These are phyloP conservation scores for Clostera curtula DNA, from an alignment of 2,888 invertebrate genomes.

Conservation along the genomic window DNA sequence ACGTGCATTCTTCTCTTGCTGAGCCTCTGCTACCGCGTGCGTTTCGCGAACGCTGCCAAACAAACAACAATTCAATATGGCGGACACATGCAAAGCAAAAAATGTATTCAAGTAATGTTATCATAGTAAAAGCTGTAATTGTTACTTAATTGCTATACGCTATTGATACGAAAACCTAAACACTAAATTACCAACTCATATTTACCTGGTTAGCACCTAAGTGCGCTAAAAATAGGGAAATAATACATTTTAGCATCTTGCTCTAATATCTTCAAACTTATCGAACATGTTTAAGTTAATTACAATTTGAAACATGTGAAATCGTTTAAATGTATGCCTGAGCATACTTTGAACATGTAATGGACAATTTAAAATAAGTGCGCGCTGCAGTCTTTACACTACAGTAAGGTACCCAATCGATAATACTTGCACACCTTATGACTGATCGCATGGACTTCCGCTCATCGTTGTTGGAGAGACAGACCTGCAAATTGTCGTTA, in stretches of 20 bases:
- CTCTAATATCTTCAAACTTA: too few relatives aligned
- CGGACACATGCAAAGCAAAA: neutral
- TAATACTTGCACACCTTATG: slow-evolving; percentile 74
- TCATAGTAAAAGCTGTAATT: neutral
- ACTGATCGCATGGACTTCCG: slow-evolving; percentile 78
- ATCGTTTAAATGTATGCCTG: slow-evolving; percentile 26
- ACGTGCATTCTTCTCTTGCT: slow-evolving; percentile 95
- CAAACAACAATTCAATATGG: slow-evolving; percentile 8
- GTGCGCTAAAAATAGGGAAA: slow-evolving; percentile 71
- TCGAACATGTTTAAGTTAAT: too few relatives aligned
- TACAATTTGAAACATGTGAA: slow-evolving; percentile 14
- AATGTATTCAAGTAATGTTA: neutral
- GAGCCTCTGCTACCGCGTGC: slow-evolving; percentile 96
- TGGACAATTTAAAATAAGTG: too few relatives aligned
- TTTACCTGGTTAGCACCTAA: slow-evolving; percentile 68
- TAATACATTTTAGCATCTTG: slow-evolving; percentile 36
- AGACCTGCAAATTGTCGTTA: slow-evolving; percentile 72
- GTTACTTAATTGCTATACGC: neutral
- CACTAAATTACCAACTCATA: slow-evolving; percentile 38
- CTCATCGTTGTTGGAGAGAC: slow-evolving; percentile 66
- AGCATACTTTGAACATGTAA: slow-evolving; percentile 21
- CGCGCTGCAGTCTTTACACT: too few relatives aligned
- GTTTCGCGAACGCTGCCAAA: slow-evolving; percentile 90
- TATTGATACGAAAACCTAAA: slow-evolving; percentile 6
- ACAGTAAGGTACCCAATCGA: slow-evolving; percentile 29